Conservation (phyloP, 2,113 vertebrate genomes). For the Rhinolophus sinicus region DNA sequence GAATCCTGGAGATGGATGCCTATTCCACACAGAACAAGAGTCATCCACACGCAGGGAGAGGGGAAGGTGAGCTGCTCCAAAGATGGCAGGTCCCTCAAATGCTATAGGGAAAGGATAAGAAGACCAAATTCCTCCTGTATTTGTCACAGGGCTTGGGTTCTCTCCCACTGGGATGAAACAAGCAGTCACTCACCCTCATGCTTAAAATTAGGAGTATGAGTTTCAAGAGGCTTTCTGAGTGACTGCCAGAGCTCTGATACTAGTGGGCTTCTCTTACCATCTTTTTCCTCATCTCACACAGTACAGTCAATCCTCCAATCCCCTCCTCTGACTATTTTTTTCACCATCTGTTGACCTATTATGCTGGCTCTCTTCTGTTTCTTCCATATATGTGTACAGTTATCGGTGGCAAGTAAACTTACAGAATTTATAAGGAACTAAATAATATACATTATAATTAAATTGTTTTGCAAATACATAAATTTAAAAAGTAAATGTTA, state of each 20-base stretch:
- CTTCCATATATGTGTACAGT: neutral
- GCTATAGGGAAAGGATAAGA: fast-evolving
- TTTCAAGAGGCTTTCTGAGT: neutral
- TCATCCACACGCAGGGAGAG: neutral
- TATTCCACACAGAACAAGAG: neutral
- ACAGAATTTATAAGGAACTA: neutral
- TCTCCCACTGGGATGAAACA: neutral
- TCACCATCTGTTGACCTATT: neutral
- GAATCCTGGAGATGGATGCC: neutral
- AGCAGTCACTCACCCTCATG: neutral
- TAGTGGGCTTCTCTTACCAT: neutral
- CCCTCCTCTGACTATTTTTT: neutral
- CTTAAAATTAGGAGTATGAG: neutral
- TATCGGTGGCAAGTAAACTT: neutral
- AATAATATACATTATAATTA: neutral
- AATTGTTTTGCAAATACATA: neutral
- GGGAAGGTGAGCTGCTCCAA: neutral
- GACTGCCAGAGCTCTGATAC: neutral
- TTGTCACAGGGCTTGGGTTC: neutral
- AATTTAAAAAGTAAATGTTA: neutral
- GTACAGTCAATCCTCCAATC: neutral
- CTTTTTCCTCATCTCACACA: neutral
- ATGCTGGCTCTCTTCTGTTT: neutral
- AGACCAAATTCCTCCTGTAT: neutral
- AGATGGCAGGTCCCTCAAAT: neutral